Conservation (phyloP, 2,888 invertebrate species). For the Trissolcus japonicus region DNA sequence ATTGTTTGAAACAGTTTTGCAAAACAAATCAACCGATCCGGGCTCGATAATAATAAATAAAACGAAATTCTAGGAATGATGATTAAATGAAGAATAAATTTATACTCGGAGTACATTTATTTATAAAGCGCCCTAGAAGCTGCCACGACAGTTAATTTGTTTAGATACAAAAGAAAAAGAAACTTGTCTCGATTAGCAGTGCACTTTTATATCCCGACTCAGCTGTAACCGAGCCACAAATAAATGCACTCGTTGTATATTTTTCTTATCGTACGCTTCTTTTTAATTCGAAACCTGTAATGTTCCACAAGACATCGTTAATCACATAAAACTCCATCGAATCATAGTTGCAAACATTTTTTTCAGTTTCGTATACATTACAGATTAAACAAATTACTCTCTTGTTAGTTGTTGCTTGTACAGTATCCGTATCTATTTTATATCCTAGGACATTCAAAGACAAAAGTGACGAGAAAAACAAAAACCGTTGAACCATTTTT, state of each 20-base stretch:
- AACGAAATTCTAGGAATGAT: constrained; percentile 19
- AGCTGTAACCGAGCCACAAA: constrained; percentile 21
- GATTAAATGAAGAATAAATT: constrained; percentile 36
- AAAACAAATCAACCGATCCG: constrained; percentile 32
- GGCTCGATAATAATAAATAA: constrained; percentile 23
- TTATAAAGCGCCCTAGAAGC: constrained; percentile 25
- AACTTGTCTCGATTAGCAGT: constrained; percentile 13
- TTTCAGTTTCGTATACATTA: constrained; percentile 21
- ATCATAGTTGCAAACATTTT: background rate
- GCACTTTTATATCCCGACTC: constrained; percentile 11
- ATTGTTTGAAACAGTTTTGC: constrained; percentile 31
- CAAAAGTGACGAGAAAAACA: constrained; percentile 6
- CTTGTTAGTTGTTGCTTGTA: constrained; percentile 16
- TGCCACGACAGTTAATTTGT: constrained; percentile 5
- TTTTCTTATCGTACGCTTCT: constrained; percentile 18
- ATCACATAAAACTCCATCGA: constrained; percentile 15
- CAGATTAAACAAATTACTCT: constrained; percentile 25
- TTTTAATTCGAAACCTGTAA: constrained; percentile 26
- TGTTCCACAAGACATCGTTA: constrained; percentile 30
- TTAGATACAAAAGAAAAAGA: constrained; percentile 11
- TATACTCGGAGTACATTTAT: constrained; percentile 52
- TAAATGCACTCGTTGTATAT: constrained; percentile 48
- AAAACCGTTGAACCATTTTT: constrained; percentile 3
- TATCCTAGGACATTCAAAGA: background rate
- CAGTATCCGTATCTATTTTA: constrained; percentile 12